Evolutionary conservation across 2,113 vertebrate genomes (phyloP).

Genomic region (Micronycteris hirsuta): DNA sequence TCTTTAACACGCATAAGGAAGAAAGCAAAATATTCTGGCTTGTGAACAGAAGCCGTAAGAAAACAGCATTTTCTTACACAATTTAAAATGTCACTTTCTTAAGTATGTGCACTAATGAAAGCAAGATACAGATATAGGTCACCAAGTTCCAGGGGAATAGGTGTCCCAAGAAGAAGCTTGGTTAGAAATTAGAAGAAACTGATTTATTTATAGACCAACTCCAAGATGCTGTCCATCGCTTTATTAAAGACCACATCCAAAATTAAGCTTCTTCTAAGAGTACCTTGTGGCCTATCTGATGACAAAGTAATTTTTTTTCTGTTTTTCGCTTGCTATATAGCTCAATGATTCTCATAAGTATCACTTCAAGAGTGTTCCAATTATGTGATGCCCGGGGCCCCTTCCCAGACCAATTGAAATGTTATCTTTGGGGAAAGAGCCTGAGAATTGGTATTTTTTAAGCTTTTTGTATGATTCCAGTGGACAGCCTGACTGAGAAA

Average conservation of each 20-base stretch:
- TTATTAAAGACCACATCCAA: constrained; percentile 9
- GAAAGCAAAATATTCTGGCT: constrained; percentile 29
- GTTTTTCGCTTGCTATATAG: not conserved
- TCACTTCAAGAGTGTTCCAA: constrained; percentile 12
- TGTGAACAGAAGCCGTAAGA: not conserved
- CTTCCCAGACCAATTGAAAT: not conserved
- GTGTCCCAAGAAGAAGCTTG: not conserved
- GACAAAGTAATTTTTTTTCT: not conserved
- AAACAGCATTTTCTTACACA: not conserved
- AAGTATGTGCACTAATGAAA: not conserved
- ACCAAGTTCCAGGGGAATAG: not conserved
- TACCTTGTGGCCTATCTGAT: not conserved
- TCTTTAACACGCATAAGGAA: constrained; percentile 4
- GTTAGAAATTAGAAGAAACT: not conserved
- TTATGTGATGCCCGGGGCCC: not conserved
- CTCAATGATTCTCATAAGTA: constrained; percentile 7
- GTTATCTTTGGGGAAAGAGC: not conserved
- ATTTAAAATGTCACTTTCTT: constrained; percentile 26
- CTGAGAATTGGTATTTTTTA: not conserved
- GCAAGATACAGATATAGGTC: constrained; percentile 37
- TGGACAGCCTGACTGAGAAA: not conserved
- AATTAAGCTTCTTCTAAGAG: constrained; percentile 4
- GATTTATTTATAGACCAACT: constrained; percentile 17
- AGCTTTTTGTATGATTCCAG: not conserved
- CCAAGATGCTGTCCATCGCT: not conserved